Evolutionary conservation across 2,113 vertebrate species (phyloP).

Genomic region (Acanthisitta chloris): DNA sequence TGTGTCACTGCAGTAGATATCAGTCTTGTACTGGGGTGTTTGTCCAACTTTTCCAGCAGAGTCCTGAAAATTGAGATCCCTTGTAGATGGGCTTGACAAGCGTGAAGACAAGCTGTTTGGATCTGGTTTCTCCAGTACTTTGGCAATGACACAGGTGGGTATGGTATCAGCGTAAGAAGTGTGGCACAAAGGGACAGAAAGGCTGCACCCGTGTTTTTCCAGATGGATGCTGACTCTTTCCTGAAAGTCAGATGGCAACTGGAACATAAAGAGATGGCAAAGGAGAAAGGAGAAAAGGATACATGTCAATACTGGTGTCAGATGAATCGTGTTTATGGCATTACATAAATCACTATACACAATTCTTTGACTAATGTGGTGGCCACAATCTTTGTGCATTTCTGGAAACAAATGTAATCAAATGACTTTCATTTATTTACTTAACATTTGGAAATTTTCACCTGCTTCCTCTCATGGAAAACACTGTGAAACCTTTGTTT

Average conservation of each 20-base stretch:
- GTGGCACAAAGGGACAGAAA: conserved; percentile 79
- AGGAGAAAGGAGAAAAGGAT: not conserved
- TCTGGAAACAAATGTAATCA: not conserved
- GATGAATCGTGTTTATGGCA: not conserved
- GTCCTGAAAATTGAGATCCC: conserved; percentile 74
- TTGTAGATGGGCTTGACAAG: conserved; percentile 78
- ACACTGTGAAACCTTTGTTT: not conserved
- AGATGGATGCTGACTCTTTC: conserved; percentile 87
- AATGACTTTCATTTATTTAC: not conserved
- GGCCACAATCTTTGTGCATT: not conserved
- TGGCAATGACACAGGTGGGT: conserved; percentile 85
- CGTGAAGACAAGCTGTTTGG: conserved; percentile 83
- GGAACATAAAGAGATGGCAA: not conserved
- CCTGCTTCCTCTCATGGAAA: not conserved
- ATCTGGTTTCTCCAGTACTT: conserved; percentile 89
- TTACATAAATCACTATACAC: not conserved
- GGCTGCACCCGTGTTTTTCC: conserved; percentile 81
- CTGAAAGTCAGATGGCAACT: conserved; percentile 91
- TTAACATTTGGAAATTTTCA: not conserved
- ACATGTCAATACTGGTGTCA: not conserved
- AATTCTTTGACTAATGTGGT: not conserved
- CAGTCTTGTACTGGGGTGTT: conserved; percentile 81
- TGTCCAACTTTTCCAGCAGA: conserved; percentile 76
- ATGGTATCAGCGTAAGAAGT: conserved; percentile 84
- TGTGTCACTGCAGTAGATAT: conserved; percentile 92